Conservation (phyloP, 2,888 invertebrate genomes). For the Endotricha flammealis region DNA sequence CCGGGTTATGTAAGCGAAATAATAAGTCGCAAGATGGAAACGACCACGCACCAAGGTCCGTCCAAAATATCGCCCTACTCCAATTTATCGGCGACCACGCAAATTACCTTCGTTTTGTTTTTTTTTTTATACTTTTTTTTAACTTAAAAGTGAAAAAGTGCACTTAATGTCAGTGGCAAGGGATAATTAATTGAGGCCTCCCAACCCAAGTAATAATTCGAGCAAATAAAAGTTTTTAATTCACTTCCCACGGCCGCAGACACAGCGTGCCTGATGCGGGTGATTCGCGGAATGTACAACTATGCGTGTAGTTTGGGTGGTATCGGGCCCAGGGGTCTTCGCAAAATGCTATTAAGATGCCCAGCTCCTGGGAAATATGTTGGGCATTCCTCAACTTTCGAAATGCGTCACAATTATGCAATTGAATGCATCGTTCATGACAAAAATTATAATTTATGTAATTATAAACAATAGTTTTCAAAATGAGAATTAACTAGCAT, state of each 20-base stretch:
- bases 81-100: constrained; percentile 41
- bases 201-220: constrained; percentile 51
- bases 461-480: no score
- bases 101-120: constrained; percentile 33
- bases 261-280: constrained; percentile 26
- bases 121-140: constrained; percentile 34
- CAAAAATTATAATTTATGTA: no score
- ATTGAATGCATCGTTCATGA: constrained; percentile 9
- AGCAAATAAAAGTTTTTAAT: constrained; percentile 40
- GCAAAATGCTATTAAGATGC: constrained; percentile 24
- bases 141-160: constrained; percentile 43
- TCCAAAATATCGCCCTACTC: constrained; percentile 40
- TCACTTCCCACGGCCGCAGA: constrained; percentile 46
- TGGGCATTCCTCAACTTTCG: constrained; percentile 14
- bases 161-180: constrained; percentile 45
- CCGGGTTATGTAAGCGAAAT: constrained; percentile 46
- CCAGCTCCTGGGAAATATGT: constrained; percentile 31
- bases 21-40: constrained; percentile 32
- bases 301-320: constrained; percentile 32
- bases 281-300: constrained; percentile 39
- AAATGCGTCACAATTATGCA: constrained; percentile 8
- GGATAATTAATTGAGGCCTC: constrained; percentile 57
- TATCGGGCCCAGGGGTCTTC: constrained; percentile 23
- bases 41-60: constrained; percentile 25
- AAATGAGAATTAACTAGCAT: no score